Base-by-base conservation (phyloP, 2,888 invertebrate species). In the Platycnemis pennipes region DNA sequence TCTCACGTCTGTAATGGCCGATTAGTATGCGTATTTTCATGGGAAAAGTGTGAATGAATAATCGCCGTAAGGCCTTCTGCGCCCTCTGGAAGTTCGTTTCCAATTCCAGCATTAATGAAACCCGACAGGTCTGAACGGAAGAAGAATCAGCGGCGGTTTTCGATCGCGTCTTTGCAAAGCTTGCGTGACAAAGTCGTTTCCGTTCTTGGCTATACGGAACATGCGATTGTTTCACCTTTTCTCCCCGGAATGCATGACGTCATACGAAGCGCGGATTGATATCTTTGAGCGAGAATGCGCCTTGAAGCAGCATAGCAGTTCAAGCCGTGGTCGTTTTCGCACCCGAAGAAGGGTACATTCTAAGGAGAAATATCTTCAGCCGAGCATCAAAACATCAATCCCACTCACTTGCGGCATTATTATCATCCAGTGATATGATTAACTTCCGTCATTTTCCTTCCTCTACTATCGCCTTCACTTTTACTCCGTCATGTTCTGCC, bases 391-490 rank as follows among this genome's bases (percentile, higher is more conserved):
- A 91, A 91, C 91, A 91, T 91, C 91, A 56, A 56, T 63, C 91
- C 91, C 91, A 91, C 91, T 91, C 63, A 63, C 63, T 91, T 91
- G 91, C 91, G 56, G 91, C 91, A 63, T 44, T 91, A 56, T 44
- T 91, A 56, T 91, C 91, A 56, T 91, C 91, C 63, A 91, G 91
- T 91, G 91, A 91, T 63, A 91, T 91, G 91, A 91, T 63, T 91
- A 91, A 91, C 91, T 91, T 91, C 63, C 63, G 91, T 91, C 91
- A 91, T 91, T 56, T 91, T 91, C 91, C 91, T 91, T 44, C 91
- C 91, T 91, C 91, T 91, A 63, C 91, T 63, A 91, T 63, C 91
- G 91, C 91, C 91, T 91, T 91, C 91, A 91, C 91, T 91, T 91
- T 91, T 91, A 91, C 91, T 91, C 91, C 91, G 91, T 91, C 91